Conservation (phyloP, 2,888 invertebrate species). For the Phasia obesa region DNA sequence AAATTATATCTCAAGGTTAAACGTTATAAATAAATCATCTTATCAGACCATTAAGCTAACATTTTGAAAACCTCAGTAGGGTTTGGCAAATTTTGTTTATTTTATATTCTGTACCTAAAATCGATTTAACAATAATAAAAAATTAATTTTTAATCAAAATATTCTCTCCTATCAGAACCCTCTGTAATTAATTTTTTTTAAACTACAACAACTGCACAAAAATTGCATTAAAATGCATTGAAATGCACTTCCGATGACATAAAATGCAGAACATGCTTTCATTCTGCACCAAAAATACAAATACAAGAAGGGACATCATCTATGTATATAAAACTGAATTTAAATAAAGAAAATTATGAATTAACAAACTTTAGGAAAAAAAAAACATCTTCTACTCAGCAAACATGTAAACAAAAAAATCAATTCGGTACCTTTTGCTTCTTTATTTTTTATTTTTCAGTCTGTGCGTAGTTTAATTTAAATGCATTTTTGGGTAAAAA, state of each 20-base stretch:
- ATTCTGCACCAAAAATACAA: constrained; percentile 17
- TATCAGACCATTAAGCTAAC: no score
- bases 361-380: no score
- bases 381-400: constrained; percentile 26
- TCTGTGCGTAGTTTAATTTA: constrained; percentile 5
- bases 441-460: not conserved
- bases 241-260: constrained; percentile 70
- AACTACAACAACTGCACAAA: constrained; percentile 69
- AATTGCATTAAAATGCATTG: constrained; percentile 74
- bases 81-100: no score
- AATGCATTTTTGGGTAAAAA: constrained; percentile 60
- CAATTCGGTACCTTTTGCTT: constrained; percentile 41
- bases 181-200: constrained; percentile 14
- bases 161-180: not conserved
- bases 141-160: not conserved
- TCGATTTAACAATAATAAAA: no score
- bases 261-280: constrained; percentile 67
- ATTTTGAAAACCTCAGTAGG: no score
- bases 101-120: no score
- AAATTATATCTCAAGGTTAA: no score
- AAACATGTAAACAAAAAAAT: constrained; percentile 52
- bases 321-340: constrained; percentile 19
- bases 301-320: constrained; percentile 58
- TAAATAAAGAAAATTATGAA: constrained; percentile 13
- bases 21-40: no score